Evolutionary conservation across 2,888 invertebrate species (phyloP).

Genomic region (Smittia aterrima): DNA sequence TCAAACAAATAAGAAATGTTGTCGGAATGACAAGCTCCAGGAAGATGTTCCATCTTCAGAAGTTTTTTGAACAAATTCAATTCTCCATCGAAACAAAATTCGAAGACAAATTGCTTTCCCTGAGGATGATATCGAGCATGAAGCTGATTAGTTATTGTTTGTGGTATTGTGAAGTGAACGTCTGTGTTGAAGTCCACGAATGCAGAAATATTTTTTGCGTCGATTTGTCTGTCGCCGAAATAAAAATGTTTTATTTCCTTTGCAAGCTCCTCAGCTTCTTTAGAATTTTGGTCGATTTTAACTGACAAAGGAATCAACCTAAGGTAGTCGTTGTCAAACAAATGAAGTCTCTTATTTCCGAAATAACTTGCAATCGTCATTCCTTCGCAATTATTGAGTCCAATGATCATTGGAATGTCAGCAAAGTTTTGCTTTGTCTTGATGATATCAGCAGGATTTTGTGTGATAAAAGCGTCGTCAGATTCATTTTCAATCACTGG

Average conservation of each 20-base stretch:
- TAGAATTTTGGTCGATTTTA: conserved; percentile 46
- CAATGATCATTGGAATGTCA: conserved; percentile 57
- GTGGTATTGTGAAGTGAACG: conserved; percentile 49
- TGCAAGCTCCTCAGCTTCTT: conserved; percentile 44
- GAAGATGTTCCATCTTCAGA: conserved; percentile 51
- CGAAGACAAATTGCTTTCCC: conserved; percentile 53
- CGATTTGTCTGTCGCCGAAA: conserved; percentile 52
- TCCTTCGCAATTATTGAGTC: conserved; percentile 59
- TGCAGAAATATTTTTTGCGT: conserved; percentile 52
- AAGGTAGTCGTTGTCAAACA: conserved; percentile 47
- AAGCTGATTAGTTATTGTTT: conserved; percentile 47
- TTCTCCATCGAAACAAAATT: conserved; percentile 59
- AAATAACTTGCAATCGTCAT: conserved; percentile 49
- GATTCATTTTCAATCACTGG: conserved; percentile 49
- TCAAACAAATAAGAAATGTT: conserved; percentile 60
- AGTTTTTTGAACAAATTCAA: conserved; percentile 57
- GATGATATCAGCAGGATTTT: conserved; percentile 54
- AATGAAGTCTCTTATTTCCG: conserved; percentile 46
- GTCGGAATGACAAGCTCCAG: conserved; percentile 62
- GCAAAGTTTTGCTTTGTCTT: conserved; percentile 50
- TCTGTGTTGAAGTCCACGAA: conserved; percentile 57
- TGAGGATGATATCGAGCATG: conserved; percentile 46
- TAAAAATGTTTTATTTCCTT: conserved; percentile 53
- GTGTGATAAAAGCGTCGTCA: conserved; percentile 47
- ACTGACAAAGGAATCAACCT: conserved; percentile 48